Evolutionary conservation across 2,888 invertebrate genomes (phyloP).

Genomic region (Homarus gammarus): DNA sequence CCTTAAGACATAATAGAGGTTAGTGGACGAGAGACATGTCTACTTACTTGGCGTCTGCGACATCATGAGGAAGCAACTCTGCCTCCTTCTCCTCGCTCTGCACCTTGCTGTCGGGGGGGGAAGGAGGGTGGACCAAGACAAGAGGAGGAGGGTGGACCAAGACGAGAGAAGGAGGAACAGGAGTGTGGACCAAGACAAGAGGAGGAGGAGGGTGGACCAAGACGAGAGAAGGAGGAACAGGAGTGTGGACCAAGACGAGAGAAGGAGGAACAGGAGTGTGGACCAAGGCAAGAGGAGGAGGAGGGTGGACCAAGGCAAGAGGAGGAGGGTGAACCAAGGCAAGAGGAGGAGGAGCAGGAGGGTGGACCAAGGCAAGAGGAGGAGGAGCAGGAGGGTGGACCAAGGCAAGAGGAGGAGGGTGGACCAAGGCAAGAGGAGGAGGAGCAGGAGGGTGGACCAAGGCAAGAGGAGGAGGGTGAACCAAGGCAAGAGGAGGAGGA

Average conservation of each 20-base stretch:
- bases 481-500: too few species aligned
- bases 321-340: not conserved
- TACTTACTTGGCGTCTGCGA: constrained; percentile 70
- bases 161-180: not conserved
- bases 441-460: too few species aligned
- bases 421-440: too few species aligned
- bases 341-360: not conserved
- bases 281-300: constrained; percentile 1
- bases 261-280: not conserved
- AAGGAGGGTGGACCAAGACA: not conserved
- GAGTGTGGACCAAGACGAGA: not conserved
- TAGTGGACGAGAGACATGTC: too few species aligned
- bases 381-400: too few species aligned
- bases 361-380: not conserved
- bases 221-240: not conserved
- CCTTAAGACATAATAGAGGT: too few species aligned
- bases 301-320: not conserved
- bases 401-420: not conserved
- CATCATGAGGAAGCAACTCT: constrained; percentile 56
- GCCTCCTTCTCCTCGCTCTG: constrained; percentile 70
- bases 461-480: too few species aligned
- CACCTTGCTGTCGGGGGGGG: constrained; percentile 46
- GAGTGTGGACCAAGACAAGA: not conserved
- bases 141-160: not conserved
- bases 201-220: not conserved